Conservation (phyloP, 2,113 vertebrate species). For the Phaethornis superciliosus region DNA sequence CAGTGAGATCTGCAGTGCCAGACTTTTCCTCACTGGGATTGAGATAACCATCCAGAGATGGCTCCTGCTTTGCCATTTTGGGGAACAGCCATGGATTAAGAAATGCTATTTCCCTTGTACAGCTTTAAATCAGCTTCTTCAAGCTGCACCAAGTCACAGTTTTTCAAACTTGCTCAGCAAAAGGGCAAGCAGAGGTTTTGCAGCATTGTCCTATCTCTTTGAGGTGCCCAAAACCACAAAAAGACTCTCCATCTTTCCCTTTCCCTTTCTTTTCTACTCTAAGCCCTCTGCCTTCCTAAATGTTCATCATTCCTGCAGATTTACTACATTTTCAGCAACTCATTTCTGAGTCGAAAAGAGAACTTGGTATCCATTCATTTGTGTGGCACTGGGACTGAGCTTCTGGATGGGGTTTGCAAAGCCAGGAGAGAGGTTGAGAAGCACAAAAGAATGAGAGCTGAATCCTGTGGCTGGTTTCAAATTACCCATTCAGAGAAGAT, state of each 20-base stretch:
- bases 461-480: background rate
- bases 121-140: slow-evolving; percentile 1
- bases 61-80: background rate
- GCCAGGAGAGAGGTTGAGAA: background rate
- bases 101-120: background rate
- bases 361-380: background rate
- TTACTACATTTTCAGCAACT: background rate
- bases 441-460: background rate
- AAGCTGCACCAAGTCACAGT: background rate
- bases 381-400: background rate
- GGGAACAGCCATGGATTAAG: slow-evolving; percentile 24
- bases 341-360: background rate
- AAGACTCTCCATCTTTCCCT: background rate
- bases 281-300: background rate
- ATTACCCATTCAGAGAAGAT: background rate
- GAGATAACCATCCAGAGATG: background rate
- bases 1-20: background rate
- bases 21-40: background rate
- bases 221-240: background rate
- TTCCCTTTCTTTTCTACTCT: background rate
- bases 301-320: background rate
- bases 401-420: background rate
- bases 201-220: background rate
- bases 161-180: background rate
- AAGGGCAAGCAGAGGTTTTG: background rate